Evolutionary conservation across 37 sponge, comb jelly and placozoan genomes (phyloP), one percentile per base, ranked within the genome.

Genomic region (Crambe crambe): DNA sequence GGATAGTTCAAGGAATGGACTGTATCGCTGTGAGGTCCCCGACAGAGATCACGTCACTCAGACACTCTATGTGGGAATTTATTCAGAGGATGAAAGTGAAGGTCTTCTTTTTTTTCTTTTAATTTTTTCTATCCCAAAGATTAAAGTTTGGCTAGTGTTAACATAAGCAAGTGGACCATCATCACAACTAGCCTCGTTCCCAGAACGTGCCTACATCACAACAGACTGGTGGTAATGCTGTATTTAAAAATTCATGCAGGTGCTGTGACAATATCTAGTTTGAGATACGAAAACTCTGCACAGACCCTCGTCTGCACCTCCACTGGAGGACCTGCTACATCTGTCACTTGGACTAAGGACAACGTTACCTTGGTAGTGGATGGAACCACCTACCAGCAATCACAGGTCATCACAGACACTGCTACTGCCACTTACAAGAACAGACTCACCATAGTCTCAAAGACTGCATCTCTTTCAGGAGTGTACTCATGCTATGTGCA

Each of bases 301-400:
- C 32, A 73, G 56, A 73, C 74, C 2, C 56, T 73, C 1, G 56
- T 73, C 54, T 73, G 74, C 35, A 73, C 74, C 17, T 73, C 74
- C 38, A 73, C 74, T 54, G 74, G 74, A 3, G 74, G 74, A 20
- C 74, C 74, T 30, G 74, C 56, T 35, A 54, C 74, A 2, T 26
- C 56, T 54, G 74, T 73, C 10, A 42, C 36, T 15, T 73, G 74
- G 74, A 56, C 56, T 35, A 73, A 73, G 35, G 74, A 73, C 31
- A 30, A 30, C 44, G 18, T 2, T 12, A 21, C 43, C 27, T 23
- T 42, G 42, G 36, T 40, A 1, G 3, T 43, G 41, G 43, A 70
- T 70, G 71, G 27, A 4, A 40, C n/a, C 43, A 43, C 42, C 39
- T 70, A 70, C 43, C 23, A 70, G 12, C 71, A 70, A 2, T 70